phyloP scores from a whole-genome alignment of 2,113 vertebrate genomes.

The Ranitomeya variabilis region DNA sequence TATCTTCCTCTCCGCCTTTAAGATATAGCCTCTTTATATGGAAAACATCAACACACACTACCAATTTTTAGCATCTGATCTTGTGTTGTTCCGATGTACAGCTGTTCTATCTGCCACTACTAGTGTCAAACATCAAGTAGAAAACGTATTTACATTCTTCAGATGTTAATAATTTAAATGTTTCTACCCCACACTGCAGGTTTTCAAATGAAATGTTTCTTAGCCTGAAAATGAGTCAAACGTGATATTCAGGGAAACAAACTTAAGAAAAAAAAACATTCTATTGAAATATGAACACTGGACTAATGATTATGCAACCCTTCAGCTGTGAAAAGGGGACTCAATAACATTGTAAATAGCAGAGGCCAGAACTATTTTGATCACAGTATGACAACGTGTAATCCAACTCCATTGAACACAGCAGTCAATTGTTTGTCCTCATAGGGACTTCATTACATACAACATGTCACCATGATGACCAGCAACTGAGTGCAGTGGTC shows the following conservation, averaged over 20 bases:
- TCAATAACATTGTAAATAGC: too few species aligned
- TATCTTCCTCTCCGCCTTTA: not conserved
- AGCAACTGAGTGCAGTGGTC: too few species aligned
- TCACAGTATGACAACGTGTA: too few species aligned
- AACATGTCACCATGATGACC: too few species aligned
- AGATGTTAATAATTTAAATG: conserved; percentile 5
- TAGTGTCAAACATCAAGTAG: not conserved
- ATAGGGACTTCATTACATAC: too few species aligned
- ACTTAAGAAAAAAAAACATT: not conserved
- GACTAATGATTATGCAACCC: not conserved
- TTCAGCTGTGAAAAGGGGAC: too few species aligned
- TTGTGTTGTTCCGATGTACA: not conserved
- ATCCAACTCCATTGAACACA: too few species aligned
- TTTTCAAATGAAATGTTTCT: not conserved
- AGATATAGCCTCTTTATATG: not conserved
- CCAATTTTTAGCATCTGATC: not conserved
- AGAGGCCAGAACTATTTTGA: too few species aligned
- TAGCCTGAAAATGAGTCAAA: not conserved
- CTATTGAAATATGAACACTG: not conserved
- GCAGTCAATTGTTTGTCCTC: too few species aligned
- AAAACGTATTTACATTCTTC: not conserved
- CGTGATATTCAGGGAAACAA: not conserved
- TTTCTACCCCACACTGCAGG: not conserved
- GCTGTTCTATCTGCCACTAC: not conserved
- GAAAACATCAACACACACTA: not conserved